Evolutionary conservation across 2,113 vertebrate species (phyloP), one percentile per base, ranked within the genome.

Genomic region (Butastur rufipennis): DNA sequence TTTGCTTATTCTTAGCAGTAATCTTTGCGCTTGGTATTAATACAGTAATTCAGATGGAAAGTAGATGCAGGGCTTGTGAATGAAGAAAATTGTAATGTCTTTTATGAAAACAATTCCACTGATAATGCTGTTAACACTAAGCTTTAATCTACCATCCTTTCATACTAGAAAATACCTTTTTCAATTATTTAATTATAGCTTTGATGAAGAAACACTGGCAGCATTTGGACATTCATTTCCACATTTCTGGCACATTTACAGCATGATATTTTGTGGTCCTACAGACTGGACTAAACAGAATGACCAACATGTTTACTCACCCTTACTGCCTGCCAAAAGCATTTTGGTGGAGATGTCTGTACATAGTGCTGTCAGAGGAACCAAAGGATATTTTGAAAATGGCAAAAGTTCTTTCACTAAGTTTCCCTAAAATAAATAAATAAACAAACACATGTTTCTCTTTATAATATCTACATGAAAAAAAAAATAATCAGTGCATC

Each of bases 401-500:
- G 97, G 98, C 36, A 96, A 40, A 80, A 98, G 84, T 89, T 98
- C 93, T 93, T 96, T 98, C 65, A 98, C 72, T 48, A 98, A 83
- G 12, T 82, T 97, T 88, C 98, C 98, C 98, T 98, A 81, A 74
- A 97, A 74, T 45, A 93, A 92, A 68, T 34, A 82, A 96, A 92
- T 2, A 75, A 50, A 88, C 34, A 66, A 42, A 27, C 15, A 65
- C 26, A 80, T 15, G 40, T 63, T 92, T 82, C 2, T 53, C 15
- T 84, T 26, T 59, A 25, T 58, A 71, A 72, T 55, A 53, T 7
- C 17, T 61, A 40, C 18, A 72, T 59, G 29, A 52, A 85, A 84
- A 65, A 59, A 32, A 71, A 45, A 62, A 20, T 3, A 47, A 67
- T 32, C 13, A 77, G 29, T 43, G 31, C 7, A 48, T 61, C 38